A percentile compares a stretch with the other conserved stretches of the same genome.
Evolutionary conservation across 2,113 vertebrate genomes (phyloP).

Genomic region (Calyptommatus sinebrachiatus): DNA sequence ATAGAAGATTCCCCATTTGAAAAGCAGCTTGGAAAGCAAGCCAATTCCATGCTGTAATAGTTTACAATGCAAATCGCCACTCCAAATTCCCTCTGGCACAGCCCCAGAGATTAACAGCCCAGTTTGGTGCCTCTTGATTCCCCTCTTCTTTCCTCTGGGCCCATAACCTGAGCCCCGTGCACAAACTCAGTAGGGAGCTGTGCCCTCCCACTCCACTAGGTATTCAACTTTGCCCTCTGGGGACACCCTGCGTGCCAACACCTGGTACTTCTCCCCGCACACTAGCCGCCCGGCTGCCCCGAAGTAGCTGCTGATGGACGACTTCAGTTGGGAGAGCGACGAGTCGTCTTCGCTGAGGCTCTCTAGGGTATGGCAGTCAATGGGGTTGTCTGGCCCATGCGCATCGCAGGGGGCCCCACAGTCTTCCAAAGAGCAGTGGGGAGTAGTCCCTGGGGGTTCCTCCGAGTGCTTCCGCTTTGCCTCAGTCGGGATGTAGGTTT

Average conservation of each 20-base stretch:
- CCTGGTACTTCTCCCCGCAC: constrained; percentile 91
- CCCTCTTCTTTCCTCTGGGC: not conserved
- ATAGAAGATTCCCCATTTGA: not conserved
- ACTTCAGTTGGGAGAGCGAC: constrained; percentile 88
- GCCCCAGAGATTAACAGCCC: not conserved
- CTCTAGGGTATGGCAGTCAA: constrained; percentile 81
- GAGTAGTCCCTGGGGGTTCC: not conserved
- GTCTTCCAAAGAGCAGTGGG: constrained; percentile 53
- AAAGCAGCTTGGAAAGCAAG: not conserved
- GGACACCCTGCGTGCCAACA: constrained; percentile 88
- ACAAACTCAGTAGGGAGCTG: constrained; percentile 83
- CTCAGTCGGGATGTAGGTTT: constrained; percentile 72
- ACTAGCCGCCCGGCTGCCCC: constrained; percentile 86
- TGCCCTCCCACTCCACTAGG: constrained; percentile 94
- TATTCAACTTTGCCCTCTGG: constrained; percentile 92
- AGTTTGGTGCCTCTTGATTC: not conserved
- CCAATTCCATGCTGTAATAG: not conserved
- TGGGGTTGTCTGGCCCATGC: constrained; percentile 65
- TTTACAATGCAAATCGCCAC: not conserved
- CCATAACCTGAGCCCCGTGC: accelerated
- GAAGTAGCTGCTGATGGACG: constrained; percentile 93
- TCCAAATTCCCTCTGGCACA: accelerated
- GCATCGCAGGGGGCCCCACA: constrained; percentile 62
- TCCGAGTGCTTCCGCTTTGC: constrained; percentile 70
- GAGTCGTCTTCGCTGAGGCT: constrained; percentile 85